Base-by-base conservation (phyloP, 2,113 vertebrate genomes). In the Tyrannus savana region DNA sequence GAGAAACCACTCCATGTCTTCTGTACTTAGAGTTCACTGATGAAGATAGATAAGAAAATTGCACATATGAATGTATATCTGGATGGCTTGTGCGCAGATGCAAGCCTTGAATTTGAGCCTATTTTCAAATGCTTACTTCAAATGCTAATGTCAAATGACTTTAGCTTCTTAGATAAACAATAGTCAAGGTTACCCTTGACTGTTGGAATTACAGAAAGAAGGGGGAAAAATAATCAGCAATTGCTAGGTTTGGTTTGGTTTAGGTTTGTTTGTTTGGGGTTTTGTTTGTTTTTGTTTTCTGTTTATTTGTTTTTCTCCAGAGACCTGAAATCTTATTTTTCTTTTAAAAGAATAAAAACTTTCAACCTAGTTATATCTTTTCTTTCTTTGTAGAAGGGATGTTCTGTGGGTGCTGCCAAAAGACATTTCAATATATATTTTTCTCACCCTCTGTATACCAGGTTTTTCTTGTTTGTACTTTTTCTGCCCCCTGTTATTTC, bases 1-100 rank as follows among this genome's bases (percentile, higher is more conserved):
- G 74, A 95, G 33, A 93, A 95, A 85, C 22, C 28, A 73, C n/a
- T 3, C 2, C 63, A 27, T 31, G 1, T 72, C 56, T 72, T 75
- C 37, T 64, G 55, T 67, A 63, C n/a, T 41, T 31, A 24, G 33
- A 68, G 62, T 81, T 71, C 27, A 56, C 10, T 13, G 31, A 67
- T 74, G 68, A 74, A 84, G 64, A 80, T 16, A 27, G 46, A 63
- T 84, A 62, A 91, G 52, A 82, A 95, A 89, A 87, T 60, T 75
- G 14, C 35, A 67, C 31, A 12, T 30, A 13, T 44, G 47, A 83
- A 84, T 11, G 19, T 75, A 47, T n/a, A 76, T 42, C 16, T 42
- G 19, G 60, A n/a, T 16, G 10, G 23, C 78, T 64, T 84, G 33
- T 64, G 68, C 63, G 52, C 49, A 93, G 55, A 81, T 71, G 76